Evolutionary conservation across 37 sponge, comb jelly and placozoan species (phyloP).

Genomic region (Axinella damicornis): DNA sequence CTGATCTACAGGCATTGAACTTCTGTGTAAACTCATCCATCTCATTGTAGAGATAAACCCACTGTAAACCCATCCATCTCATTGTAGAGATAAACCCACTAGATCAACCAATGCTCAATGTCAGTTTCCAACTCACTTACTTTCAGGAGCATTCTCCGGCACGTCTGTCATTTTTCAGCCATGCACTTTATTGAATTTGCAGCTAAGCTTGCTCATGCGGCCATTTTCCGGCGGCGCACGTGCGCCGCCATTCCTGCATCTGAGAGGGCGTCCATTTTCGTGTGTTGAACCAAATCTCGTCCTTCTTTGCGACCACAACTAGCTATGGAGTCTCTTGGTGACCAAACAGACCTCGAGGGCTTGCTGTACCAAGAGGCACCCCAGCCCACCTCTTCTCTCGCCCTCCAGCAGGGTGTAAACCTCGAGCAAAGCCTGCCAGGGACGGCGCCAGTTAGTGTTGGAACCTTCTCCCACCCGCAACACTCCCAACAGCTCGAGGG

Average conservation of each 20-base stretch:
- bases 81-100: too few relatives aligned
- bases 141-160: conserved; percentile 72
- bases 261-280: too few relatives aligned
- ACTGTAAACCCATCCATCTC: too few relatives aligned
- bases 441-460: not conserved
- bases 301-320: not conserved
- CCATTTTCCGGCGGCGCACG: conserved; percentile 25
- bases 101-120: not conserved
- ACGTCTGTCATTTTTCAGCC: conserved; percentile 49
- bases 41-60: too few relatives aligned
- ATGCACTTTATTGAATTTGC: too few relatives aligned
- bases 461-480: not conserved
- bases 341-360: conserved; percentile 4
- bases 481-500: too few relatives aligned
- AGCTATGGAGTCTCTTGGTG: conserved; percentile 7
- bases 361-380: not conserved
- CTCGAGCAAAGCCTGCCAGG: not conserved
- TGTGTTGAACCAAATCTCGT: too few relatives aligned
- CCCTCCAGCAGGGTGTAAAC: not conserved
- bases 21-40: too few relatives aligned
- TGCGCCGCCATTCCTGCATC: conserved; percentile 1
- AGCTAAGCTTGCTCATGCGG: conserved; percentile 1
- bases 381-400: not conserved
- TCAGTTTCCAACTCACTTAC: conserved; percentile 13
- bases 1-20: too few relatives aligned